Conservation (phyloP, 2,113 vertebrate species). For the Edolisoma coerulescens region DNA sequence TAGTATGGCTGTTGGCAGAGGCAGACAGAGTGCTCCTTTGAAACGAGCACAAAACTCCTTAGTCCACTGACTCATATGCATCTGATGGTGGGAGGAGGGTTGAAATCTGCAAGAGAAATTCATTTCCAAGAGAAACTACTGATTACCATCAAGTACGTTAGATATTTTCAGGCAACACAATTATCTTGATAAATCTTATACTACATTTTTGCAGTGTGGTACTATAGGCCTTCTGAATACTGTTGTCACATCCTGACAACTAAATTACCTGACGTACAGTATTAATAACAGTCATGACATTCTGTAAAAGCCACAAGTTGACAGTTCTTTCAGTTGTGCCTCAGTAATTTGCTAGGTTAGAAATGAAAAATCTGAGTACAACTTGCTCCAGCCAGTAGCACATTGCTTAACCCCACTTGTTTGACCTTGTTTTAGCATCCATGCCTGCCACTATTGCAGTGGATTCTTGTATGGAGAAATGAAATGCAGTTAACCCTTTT, state of each 20-base stretch:
- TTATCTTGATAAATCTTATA: background rate
- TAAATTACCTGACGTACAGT: background rate
- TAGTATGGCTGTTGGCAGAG: background rate
- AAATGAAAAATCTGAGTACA: background rate
- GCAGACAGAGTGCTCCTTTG: rapidly evolving
- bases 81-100: background rate
- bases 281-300: background rate
- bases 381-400: background rate
- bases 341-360: background rate
- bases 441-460: background rate
- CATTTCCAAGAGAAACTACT: background rate
- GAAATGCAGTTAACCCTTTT: background rate
- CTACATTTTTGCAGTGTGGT: background rate
- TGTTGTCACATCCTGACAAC: background rate
- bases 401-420: background rate
- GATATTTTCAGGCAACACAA: background rate
- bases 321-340: background rate
- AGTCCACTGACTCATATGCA: background rate
- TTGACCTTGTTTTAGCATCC: background rate
- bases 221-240: background rate
- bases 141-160: background rate
- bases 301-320: background rate
- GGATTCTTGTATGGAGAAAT: background rate
- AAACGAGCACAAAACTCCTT: rapidly evolving
- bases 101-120: background rate